A percentile compares a stretch with the other conserved stretches of the same genome.
Evolutionary conservation across 2,888 invertebrate species (phyloP).

Genomic region (Caenorhabditis auriculariae): DNA sequence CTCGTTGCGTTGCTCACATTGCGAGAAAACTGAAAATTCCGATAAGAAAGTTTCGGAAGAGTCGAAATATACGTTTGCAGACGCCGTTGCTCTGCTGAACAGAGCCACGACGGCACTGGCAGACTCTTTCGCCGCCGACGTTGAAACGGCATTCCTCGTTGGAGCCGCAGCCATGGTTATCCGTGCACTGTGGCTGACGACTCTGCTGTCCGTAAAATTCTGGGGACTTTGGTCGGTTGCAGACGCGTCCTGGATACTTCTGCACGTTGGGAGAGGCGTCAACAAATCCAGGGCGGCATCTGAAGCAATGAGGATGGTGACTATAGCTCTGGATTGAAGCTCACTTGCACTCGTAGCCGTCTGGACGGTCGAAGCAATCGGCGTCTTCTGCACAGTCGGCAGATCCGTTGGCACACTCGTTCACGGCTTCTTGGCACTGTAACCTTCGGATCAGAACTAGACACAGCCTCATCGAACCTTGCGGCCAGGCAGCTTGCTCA

Average conservation of each 20-base stretch:
- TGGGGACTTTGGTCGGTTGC: constrained; percentile 50
- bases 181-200: constrained; percentile 42
- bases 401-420: constrained; percentile 57
- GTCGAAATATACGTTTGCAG: constrained; percentile 31
- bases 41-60: constrained; percentile 5
- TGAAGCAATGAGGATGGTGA: constrained; percentile 1
- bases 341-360: constrained; percentile 82
- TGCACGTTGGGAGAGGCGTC: constrained; percentile 67
- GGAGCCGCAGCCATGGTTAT: constrained; percentile 29
- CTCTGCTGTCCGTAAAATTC: constrained; percentile 45
- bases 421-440: constrained; percentile 45
- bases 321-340: neutral
- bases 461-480: constrained; percentile 20
- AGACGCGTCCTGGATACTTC: constrained; percentile 56
- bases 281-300: constrained; percentile 78
- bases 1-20: constrained; percentile 50
- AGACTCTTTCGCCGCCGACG: constrained; percentile 32
- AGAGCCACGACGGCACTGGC: constrained; percentile 45
- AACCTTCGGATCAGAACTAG: neutral
- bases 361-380: constrained; percentile 83
- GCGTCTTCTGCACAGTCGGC: constrained; percentile 86
- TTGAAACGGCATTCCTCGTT: constrained; percentile 53
- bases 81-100: constrained; percentile 39
- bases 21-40: constrained; percentile 43
- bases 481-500: constrained; percentile 51